Evolutionary conservation across 2,888 invertebrate genomes (phyloP).

Genomic region (Mactromeris polynyma): DNA sequence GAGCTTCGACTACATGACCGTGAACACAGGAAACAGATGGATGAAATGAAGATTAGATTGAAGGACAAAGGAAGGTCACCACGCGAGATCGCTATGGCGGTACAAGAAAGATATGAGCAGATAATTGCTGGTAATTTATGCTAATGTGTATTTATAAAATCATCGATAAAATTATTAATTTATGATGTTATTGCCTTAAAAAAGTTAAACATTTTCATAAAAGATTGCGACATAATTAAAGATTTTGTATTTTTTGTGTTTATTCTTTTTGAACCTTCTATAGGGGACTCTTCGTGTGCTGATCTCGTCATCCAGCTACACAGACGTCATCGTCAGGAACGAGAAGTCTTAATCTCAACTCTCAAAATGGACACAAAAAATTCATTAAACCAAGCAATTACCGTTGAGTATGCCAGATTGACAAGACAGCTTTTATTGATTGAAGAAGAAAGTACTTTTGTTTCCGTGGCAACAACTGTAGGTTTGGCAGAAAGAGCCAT

Average conservation of each 20-base stretch:
- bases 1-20: conserved; percentile 72
- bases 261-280: not conserved
- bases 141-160: too few species aligned
- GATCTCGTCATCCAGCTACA: conserved; percentile 68
- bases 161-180: too few species aligned
- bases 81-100: conserved; percentile 63
- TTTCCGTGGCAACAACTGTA: conserved; percentile 75
- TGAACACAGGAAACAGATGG: conserved; percentile 71
- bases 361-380: conserved; percentile 61
- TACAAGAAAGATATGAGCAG: conserved; percentile 71
- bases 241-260: not conserved
- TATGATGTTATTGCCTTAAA: too few species aligned
- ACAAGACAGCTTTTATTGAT: conserved; percentile 74
- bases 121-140: conserved; percentile 66
- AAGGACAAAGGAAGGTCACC: conserved; percentile 73
- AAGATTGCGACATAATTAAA: too few species aligned
- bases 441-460: conserved; percentile 72
- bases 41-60: conserved; percentile 65
- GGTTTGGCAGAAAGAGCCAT: conserved; percentile 82
- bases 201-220: too few species aligned
- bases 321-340: conserved; percentile 74
- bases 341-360: conserved; percentile 66
- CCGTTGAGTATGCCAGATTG: conserved; percentile 72
- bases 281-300: conserved; percentile 72
- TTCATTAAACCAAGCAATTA: conserved; percentile 53